phyloP scores from a whole-genome alignment of 2,888 invertebrate genomes.

The Stegophylla sp. region DNA sequence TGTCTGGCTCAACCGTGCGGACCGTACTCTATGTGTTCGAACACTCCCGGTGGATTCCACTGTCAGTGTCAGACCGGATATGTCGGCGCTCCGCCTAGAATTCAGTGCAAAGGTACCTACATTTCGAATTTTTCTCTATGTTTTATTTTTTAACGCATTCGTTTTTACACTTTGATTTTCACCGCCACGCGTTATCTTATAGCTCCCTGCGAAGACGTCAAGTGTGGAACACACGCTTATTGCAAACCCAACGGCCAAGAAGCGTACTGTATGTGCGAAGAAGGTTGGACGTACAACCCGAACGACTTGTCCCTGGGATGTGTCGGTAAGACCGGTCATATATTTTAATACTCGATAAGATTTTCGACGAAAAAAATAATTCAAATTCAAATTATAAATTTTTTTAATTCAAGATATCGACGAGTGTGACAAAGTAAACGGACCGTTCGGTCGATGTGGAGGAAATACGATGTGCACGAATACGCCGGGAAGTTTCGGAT shows the following conservation, averaged over 20 bases:
- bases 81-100: conserved; percentile 81
- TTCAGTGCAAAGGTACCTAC: conserved; percentile 77
- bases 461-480: conserved; percentile 82
- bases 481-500: conserved; percentile 78
- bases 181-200: conserved; percentile 59
- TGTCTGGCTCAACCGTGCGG: conserved; percentile 77
- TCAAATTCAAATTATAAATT: neutral
- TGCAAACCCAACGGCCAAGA: conserved; percentile 88
- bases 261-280: conserved; percentile 90
- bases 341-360: neutral
- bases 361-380: neutral
- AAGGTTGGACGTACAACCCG: conserved; percentile 92
- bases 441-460: conserved; percentile 84
- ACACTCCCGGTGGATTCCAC: conserved; percentile 79
- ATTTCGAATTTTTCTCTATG: conserved; percentile 76
- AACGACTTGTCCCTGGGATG: conserved; percentile 88
- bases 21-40: conserved; percentile 77
- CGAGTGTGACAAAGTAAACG: conserved; percentile 82
- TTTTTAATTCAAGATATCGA: conserved; percentile 75
- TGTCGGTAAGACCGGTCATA: conserved; percentile 68
- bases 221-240: conserved; percentile 85
- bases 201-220: conserved; percentile 90
- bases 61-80: conserved; percentile 85
- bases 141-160: conserved; percentile 65
- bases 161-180: neutral